Evolutionary conservation across 2,113 vertebrate species (phyloP).

Genomic region (Sterna hirundo): DNA sequence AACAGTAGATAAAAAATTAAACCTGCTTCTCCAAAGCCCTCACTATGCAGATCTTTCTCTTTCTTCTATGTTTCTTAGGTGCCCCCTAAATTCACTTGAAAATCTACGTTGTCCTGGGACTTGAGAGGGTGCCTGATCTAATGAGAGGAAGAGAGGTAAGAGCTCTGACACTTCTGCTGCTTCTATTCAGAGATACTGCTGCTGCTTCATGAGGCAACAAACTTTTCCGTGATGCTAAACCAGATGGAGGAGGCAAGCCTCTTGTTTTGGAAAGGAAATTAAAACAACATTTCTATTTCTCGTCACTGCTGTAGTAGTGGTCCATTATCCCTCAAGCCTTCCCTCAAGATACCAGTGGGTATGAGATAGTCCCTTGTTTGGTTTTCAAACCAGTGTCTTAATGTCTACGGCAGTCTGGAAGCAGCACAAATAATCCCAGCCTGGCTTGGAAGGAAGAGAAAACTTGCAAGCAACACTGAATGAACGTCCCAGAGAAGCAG

Average conservation of each 20-base stretch:
- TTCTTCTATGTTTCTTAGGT: not conserved
- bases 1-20: not conserved
- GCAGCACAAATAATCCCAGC: not conserved
- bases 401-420: not conserved
- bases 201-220: not conserved
- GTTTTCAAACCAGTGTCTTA: not conserved
- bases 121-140: not conserved
- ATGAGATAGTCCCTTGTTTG: not conserved
- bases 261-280: not conserved
- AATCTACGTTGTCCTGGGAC: not conserved
- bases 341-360: not conserved
- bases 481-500: slow-evolving; percentile 57
- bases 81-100: not conserved
- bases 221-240: not conserved
- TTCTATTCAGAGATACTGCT: not conserved
- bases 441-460: slow-evolving; percentile 5
- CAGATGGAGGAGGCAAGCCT: not conserved
- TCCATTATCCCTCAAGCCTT: not conserved
- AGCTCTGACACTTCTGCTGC: not conserved
- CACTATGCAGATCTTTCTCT: not conserved
- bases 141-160: not conserved
- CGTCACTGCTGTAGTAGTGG: not conserved
- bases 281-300: not conserved
- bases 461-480: slow-evolving; percentile 16
- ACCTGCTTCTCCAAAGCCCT: not conserved